Percentiles rank a stretch among this genome's conserved stretches.
phyloP scores from a whole-genome alignment of 2,113 vertebrate species.

The Chaetodon trifascialis region DNA sequence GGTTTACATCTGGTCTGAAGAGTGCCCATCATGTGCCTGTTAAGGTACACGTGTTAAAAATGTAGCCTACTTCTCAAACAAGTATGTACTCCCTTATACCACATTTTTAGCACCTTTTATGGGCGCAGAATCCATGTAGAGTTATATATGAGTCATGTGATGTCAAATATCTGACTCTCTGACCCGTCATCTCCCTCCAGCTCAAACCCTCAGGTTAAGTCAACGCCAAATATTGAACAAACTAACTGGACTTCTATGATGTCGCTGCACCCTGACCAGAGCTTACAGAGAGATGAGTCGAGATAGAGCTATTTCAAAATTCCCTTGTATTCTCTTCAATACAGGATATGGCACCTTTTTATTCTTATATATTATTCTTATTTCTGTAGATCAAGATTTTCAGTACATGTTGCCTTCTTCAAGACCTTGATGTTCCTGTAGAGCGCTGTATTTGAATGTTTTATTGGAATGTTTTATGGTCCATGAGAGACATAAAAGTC shows the following conservation, averaged over 20 bases:
- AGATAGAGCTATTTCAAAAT: neutral
- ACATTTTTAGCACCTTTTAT: neutral
- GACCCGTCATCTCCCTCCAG: neutral
- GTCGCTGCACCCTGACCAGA: neutral
- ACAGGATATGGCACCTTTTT: neutral
- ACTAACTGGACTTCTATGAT: neutral
- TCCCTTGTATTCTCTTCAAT: neutral
- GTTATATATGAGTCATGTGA: neutral
- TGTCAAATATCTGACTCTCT: neutral
- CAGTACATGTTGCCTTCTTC: neutral
- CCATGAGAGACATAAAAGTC: neutral
- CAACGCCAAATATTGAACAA: slow-evolving; percentile 3
- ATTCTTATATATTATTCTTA: neutral
- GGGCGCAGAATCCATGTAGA: neutral
- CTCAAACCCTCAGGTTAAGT: slow-evolving; percentile 5
- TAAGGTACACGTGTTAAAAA: neutral
- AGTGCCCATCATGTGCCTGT: neutral
- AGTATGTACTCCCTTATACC: neutral
- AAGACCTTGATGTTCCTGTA: neutral
- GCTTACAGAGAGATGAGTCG: neutral
- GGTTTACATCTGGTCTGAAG: neutral
- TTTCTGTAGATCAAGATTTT: neutral
- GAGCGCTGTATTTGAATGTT: neutral
- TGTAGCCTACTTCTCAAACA: neutral
- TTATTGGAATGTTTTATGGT: neutral